Conservation (phyloP, 2,113 vertebrate species). For the Gymnorhina tibicen region DNA sequence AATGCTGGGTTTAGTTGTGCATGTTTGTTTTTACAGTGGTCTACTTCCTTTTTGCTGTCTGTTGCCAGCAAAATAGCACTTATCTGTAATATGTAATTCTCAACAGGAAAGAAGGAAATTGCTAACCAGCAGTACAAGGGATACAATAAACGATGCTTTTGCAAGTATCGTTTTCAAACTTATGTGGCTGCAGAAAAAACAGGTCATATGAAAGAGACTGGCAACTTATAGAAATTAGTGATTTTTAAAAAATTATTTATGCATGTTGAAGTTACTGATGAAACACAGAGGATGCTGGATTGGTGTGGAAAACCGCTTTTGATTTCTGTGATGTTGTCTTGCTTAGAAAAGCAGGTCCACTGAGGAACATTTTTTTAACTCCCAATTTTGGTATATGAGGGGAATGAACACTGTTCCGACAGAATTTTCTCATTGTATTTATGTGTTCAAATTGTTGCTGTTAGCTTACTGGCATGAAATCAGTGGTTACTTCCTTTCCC, state of each 20-base stretch:
- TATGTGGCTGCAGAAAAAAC: not conserved
- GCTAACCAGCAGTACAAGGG: not conserved
- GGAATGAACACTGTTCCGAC: not conserved
- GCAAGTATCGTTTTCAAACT: not conserved
- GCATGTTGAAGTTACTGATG: not conserved
- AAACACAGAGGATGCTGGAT: not conserved
- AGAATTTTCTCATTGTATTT: not conserved
- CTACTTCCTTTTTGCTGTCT: not conserved
- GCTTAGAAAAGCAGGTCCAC: not conserved
- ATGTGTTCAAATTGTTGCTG: not conserved
- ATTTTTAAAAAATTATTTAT: not conserved
- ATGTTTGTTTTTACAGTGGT: not conserved
- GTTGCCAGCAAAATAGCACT: not conserved
- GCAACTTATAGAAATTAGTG: not conserved
- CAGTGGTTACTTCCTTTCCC: not conserved
- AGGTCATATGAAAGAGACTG: not conserved
- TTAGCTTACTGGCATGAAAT: not conserved
- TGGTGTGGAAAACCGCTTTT: not conserved
- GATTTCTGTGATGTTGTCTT: not conserved
- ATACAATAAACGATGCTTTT: not conserved
- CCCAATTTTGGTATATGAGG: not conserved
- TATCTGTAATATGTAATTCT: not conserved
- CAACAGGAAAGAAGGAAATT: not conserved
- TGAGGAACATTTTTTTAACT: not conserved
- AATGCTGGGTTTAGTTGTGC: not conserved